These are phyloP conservation scores for Myotis findleyi DNA, from an alignment of 2,797 vertebrate species.

Conservation along the genomic window DNA sequence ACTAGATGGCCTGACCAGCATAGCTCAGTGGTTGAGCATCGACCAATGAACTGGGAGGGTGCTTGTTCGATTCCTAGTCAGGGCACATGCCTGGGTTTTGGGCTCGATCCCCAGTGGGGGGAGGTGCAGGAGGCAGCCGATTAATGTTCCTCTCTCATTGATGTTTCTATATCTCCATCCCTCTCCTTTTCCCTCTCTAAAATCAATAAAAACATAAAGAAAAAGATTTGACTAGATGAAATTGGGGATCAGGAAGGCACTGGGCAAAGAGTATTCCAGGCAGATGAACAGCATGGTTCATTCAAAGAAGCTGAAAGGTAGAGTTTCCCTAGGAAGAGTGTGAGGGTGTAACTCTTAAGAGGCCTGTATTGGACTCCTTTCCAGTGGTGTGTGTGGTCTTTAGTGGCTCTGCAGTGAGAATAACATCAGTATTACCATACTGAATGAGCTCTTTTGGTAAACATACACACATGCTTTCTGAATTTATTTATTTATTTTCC, in stretches of 20 bases:
- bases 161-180: too few species aligned
- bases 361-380: neutral
- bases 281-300: neutral
- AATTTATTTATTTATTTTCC: constrained; percentile 39
- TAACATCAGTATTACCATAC: neutral
- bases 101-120: too few species aligned
- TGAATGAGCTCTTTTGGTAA: neutral
- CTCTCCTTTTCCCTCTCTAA: too few species aligned
- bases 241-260: neutral
- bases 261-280: neutral
- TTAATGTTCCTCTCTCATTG: too few species aligned
- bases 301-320: neutral
- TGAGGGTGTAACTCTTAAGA: constrained; percentile 6
- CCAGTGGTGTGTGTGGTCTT: neutral
- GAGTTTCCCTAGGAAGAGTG: neutral
- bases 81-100: too few species aligned
- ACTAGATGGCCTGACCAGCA: neutral
- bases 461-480: neutral
- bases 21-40: too few species aligned
- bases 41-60: too few species aligned
- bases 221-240: neutral
- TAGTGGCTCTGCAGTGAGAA: neutral
- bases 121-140: too few species aligned
- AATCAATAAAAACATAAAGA: too few species aligned
- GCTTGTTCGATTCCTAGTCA: too few species aligned